A percentile compares a stretch with the other conserved stretches of the same genome.
Conservation (phyloP, 2,888 invertebrate species). For the Aricia artaxerxes region DNA sequence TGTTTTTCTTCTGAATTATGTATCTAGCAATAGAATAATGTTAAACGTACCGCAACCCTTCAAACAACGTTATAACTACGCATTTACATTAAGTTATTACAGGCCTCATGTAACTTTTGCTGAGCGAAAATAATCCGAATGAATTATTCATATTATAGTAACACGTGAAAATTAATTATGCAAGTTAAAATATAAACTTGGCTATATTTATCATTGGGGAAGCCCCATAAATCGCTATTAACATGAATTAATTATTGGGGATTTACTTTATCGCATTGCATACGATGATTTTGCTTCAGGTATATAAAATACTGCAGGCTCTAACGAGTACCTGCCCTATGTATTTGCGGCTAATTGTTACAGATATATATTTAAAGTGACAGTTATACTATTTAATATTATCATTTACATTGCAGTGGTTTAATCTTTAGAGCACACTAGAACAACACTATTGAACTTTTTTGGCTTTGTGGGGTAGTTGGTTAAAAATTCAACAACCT, state of each 20-base stretch:
- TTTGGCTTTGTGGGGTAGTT: too few species aligned
- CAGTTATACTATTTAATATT: not conserved
- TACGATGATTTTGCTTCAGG: slow-evolving; percentile 11
- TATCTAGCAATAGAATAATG: not conserved
- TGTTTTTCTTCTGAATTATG: not conserved
- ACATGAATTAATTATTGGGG: slow-evolving; percentile 17
- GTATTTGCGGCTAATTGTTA: not conserved
- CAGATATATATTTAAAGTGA: not conserved
- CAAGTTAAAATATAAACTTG: slow-evolving; percentile 30
- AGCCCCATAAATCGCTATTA: slow-evolving; percentile 33
- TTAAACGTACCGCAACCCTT: not conserved
- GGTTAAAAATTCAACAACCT: not conserved
- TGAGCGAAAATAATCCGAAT: slow-evolving; percentile 14
- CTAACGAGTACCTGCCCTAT: not conserved
- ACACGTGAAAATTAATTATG: slow-evolving; percentile 31
- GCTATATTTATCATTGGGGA: slow-evolving; percentile 29
- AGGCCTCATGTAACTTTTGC: not conserved
- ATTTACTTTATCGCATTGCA: slow-evolving; percentile 13
- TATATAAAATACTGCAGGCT: not conserved
- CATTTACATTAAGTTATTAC: slow-evolving; percentile 26
- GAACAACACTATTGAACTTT: not conserved
- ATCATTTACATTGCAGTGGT: not conserved
- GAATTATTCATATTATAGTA: slow-evolving; percentile 30
- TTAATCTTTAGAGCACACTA: too few species aligned
- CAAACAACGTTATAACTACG: slow-evolving; percentile 7